Base-by-base conservation (phyloP, 2,888 invertebrate genomes). In the Brachypalpus laphriformis region DNA sequence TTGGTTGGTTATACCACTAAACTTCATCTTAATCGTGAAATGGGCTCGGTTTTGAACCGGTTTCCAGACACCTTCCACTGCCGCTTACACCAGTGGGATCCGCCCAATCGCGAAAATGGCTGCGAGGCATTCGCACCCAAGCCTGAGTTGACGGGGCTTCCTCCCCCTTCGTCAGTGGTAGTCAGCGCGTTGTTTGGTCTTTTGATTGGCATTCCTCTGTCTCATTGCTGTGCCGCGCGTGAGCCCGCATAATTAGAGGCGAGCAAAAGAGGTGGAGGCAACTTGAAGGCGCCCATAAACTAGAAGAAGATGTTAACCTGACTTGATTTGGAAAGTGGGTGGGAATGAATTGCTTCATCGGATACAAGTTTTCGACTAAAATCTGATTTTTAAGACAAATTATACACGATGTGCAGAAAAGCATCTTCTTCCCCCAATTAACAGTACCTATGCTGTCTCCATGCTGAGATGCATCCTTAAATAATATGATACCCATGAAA, bases 21-120 rank as follows among this genome's bases (percentile, higher is more conserved):
- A 85, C 85, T 85, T 85, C 81, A 85, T 85, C 81, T 85, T 85
- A 76, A 81, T 85, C 76, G 59, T 61, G 22, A 42, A 76, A 76
- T 75, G 75, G 81, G 85, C 22, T 66, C 63, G 75, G 81, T 57
- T 71, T 71, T 65, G 51, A 66, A 85, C 85, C 75, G 85, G 85
- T 85, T 85, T 59, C 28, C 14, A 68, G 66, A 45, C 66, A 72
- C 65, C 68, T 70, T 80, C 51, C 42, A 65, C 28, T 45, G 70
- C 25, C 25, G 70, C 61, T 63, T 11, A 65, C 57, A 57, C 65
- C 66, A 22, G 16, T 4, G 25, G 54, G 85, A 51, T 72, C 82
- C 86, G 82, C 86, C 86, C 86, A 82, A 77, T 72, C 77, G 82
- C 77, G 71, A 77, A 86, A 86, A 82, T 86, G 86, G 86, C 86